Conservation (phyloP, 2,113 vertebrate species). For the Anoplopoma fimbria region DNA sequence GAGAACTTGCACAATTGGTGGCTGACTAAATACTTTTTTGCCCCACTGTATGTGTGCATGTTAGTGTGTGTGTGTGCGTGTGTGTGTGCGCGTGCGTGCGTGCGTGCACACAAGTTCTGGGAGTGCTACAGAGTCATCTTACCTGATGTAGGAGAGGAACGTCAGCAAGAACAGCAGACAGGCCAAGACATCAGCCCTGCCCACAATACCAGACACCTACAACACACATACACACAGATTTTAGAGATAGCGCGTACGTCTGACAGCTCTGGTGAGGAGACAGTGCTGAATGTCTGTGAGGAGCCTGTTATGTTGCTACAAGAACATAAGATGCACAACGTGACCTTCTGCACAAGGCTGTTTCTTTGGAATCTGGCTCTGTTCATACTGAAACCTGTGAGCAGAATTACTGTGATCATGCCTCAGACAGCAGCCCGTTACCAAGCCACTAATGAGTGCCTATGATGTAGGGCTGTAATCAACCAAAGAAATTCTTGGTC, state of each 20-base stretch:
- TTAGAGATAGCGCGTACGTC: neutral
- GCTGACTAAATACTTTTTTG: no score
- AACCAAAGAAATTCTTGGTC: no score
- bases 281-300: conserved; percentile 5
- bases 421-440: conserved; percentile 13
- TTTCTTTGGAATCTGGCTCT: neutral
- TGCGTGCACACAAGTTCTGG: neutral
- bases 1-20: no score
- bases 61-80: neutral
- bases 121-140: conserved; percentile 42
- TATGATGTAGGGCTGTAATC: no score
- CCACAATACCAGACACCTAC: conserved; percentile 97
- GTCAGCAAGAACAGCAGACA: conserved; percentile 94
- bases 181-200: conserved; percentile 94
- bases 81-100: neutral
- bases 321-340: neutral
- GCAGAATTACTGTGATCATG: neutral
- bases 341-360: neutral
- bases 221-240: conserved; percentile 51
- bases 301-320: conserved; percentile 25
- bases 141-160: conserved; percentile 97
- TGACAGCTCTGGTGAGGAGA: neutral
- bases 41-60: no score
- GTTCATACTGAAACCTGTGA: neutral
- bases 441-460: neutral